Base-by-base conservation (phyloP, 1,140 invertebrate genomes). In the Panagrolaimus sp. region DNA sequence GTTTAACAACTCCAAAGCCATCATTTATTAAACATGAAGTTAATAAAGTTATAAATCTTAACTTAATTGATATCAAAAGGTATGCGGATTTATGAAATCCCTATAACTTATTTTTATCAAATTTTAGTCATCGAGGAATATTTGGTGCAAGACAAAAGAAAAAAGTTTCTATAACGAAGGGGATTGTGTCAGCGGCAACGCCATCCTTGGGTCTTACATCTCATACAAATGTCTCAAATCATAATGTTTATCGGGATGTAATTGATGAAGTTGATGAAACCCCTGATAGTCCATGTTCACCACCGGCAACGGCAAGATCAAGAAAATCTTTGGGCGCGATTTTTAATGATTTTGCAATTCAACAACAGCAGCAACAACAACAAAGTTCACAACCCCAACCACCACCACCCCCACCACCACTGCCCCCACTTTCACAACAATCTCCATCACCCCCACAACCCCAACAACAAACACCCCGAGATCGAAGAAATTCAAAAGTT, bases 201-300 rank as follows among this genome's bases (percentile, higher is more conserved):
- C 28, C 52, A 58, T 28, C 52, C 0, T 28, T 58, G 21, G 52
- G 52, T 38, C 32, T 38, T 38, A 38, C 32, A 38, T 38, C 32
- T 7, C 32, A 38, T 38, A 38, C 32, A 38, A 38, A 38, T 21
- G 52, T 58, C 28, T 58, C 52, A 3, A 58, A 28, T 28, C 52
- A 58, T 17, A 21, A 21, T 21, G 52, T 58, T 12, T 26, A 28
- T 28, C 14, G 4, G 0, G 28, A 12, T 28, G 28, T 28, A 1
- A 58, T 58, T 2, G 52, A 58, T 26, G 52, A 58, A 58, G 52
- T 58, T 9, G 52, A 58, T 58, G 52, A 58, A 58, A 58, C 52
- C 14, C 21, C 5, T 58, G 52, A 58, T 26, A 58, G 21, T 12
- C 21, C 21, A n/a, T 3, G 14, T 1, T 58, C 52, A 5, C 52